Percentiles rank a stretch among this genome's conserved stretches.
Evolutionary conservation across 1,140 invertebrate species (phyloP).

Genomic region (Diprion similis): DNA sequence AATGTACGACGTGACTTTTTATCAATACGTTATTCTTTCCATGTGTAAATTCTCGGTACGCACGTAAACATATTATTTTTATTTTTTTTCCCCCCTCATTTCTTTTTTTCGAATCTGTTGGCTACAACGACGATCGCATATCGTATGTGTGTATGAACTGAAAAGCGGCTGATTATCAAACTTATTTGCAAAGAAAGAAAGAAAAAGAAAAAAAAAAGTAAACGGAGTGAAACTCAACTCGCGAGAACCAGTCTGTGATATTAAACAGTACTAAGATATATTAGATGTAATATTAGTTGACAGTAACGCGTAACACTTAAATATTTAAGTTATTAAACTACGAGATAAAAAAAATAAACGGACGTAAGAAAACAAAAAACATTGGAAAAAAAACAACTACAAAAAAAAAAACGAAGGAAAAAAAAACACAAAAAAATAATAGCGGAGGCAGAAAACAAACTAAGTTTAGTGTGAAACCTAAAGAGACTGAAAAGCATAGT

Average conservation of each 20-base stretch:
- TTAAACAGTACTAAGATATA: slow-evolving; percentile 52
- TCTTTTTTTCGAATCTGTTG: background rate
- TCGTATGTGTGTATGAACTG: slow-evolving; percentile 15
- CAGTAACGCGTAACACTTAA: slow-evolving; percentile 27
- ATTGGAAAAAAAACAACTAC: no score
- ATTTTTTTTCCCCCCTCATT: slow-evolving; percentile 35
- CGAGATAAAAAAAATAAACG: no score
- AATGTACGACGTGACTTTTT: background rate
- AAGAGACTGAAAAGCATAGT: slow-evolving; percentile 25
- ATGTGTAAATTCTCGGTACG: slow-evolving; percentile 8
- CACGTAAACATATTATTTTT: slow-evolving; percentile 42
- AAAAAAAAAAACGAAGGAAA: slow-evolving; percentile 33
- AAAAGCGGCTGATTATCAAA: slow-evolving; percentile 9
- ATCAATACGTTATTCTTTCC: background rate
- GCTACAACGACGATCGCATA: background rate
- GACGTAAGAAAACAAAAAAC: no score
- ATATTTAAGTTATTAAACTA: background rate
- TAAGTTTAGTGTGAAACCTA: slow-evolving; percentile 28
- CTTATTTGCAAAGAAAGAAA: slow-evolving; percentile 23
- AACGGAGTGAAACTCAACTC: background rate
- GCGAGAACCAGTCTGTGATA: slow-evolving; percentile 55
- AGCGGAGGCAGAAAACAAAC: slow-evolving; percentile 24
- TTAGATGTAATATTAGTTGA: slow-evolving; percentile 23
- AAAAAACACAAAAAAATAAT: slow-evolving; percentile 24
- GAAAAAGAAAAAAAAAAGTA: slow-evolving; percentile 36